Evolutionary conservation across 2,113 vertebrate genomes (phyloP), one percentile per base, ranked within the genome.

Genomic region (Blennius ocellaris): DNA sequence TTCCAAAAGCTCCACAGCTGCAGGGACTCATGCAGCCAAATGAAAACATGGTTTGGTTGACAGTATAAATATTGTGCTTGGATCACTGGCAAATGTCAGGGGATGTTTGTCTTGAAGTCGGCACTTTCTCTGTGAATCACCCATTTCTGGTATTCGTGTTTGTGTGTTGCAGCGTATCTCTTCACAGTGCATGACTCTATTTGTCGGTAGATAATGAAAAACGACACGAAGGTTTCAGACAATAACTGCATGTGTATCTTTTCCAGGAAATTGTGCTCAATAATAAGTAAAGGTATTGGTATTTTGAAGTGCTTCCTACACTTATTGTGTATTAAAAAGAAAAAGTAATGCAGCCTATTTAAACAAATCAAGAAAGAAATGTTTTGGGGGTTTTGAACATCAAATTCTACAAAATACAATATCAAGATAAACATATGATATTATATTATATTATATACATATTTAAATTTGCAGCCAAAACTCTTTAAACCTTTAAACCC

Each of bases 1-100:
- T 36, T 55, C 45, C 72, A 43, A 44, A 71, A 47, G 54, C 55
- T 65, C 65, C 72, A 15, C 77, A 79, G 78, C 80, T 80, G 73
- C 70, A 63, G 64, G 56, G 51, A 55, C 44, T 70, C 4, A 1
- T 69, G 63, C 66, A 45, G 39, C 17, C n/a, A 50, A 43, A 71
- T 71, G 67, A 83, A 83, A 84, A 88, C 85, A 77, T 5, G 44
- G 51, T 68, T 38, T n/a, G 41, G 84, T 88, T 87, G 81, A 89
- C 70, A 76, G 76, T 86, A 71, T 63, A 87, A 90, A 90, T 74
- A 91, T 78, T 87, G 59, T 48, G 36, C 45, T 64, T 47, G 39
- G 48, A 73, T 81, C 57, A 21, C 57, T 69, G 49, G 61, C 9
- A 70, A 83, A 82, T 75, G 66, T 88, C 76, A 66, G 38, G 5